phyloP scores from a whole-genome alignment of 1,140 invertebrate genomes.

The Drosophila pseudoananassae region DNA sequence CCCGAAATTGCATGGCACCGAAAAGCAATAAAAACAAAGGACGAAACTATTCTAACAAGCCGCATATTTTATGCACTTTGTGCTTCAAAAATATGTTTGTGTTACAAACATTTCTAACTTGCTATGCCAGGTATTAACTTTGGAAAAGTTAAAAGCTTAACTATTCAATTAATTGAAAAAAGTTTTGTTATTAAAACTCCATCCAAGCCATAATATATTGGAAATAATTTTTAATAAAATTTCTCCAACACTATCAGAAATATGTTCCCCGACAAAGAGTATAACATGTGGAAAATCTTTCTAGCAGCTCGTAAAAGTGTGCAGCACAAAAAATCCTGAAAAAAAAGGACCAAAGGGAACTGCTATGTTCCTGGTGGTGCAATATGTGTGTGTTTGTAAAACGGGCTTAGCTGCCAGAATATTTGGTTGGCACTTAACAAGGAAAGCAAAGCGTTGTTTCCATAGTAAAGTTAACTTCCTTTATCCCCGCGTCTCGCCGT shows the following conservation, averaged over 20 bases:
- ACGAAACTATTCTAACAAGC: conserved; percentile 1
- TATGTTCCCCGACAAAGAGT: background rate
- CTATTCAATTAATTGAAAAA: background rate
- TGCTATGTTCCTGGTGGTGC: conserved; percentile 11
- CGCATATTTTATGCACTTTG: conserved; percentile 3
- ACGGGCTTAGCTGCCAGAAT: conserved; percentile 32
- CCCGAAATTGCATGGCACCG: conserved; percentile 56
- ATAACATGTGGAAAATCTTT: conserved; percentile 40
- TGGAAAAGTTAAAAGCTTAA: too few relatives aligned
- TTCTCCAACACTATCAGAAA: background rate
- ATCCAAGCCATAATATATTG: background rate
- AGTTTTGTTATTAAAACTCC: background rate
- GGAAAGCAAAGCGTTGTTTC: conserved; percentile 47
- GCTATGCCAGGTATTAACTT: too few relatives aligned
- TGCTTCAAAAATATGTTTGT: background rate
- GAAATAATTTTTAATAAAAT: background rate
- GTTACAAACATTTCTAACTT: background rate
- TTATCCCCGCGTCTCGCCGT: conserved; percentile 7
- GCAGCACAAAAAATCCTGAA: conserved; percentile 49
- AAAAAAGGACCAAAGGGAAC: conserved; percentile 25
- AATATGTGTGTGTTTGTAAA: conserved; percentile 26
- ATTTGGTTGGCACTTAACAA: conserved; percentile 61
- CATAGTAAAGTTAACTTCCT: conserved; percentile 43
- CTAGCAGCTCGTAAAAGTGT: conserved; percentile 35
- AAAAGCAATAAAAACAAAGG: conserved; percentile 39